Conservation (phyloP, 2,113 vertebrate genomes). For the Gallinago jamesoni region DNA sequence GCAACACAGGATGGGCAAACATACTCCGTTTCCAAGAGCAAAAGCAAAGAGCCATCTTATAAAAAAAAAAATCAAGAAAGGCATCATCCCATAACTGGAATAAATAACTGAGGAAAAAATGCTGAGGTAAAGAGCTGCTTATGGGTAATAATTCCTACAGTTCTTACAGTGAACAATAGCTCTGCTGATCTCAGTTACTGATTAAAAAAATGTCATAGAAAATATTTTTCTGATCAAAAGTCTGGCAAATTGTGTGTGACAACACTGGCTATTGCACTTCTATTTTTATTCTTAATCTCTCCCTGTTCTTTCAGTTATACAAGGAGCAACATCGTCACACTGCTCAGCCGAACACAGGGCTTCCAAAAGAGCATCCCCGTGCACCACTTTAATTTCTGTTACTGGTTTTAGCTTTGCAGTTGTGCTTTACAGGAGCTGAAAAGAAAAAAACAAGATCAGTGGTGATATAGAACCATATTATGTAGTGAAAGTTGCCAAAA, state of each 20-base stretch:
- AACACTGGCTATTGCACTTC: conserved; percentile 11
- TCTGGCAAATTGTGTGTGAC: conserved; percentile 43
- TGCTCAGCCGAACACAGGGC: not conserved
- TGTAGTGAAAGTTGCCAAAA: not conserved
- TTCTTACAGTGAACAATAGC: not conserved
- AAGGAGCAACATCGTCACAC: not conserved
- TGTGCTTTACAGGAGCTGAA: not conserved
- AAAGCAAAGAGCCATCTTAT: not conserved
- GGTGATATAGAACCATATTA: not conserved
- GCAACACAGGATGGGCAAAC: not conserved
- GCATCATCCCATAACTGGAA: not conserved
- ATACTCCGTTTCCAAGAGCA: not conserved
- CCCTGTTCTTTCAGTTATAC: not conserved
- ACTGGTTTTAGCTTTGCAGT: not conserved
- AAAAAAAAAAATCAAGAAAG: not conserved
- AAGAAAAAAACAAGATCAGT: not conserved
- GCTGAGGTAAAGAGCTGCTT: not conserved
- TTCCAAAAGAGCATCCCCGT: not conserved
- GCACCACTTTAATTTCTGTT: not conserved
- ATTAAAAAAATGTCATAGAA: not conserved
- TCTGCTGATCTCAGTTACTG: not conserved
- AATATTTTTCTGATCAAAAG: conserved; percentile 40
- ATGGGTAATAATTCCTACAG: not conserved
- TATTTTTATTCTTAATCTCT: conserved; percentile 26
- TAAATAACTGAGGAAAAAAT: not conserved